Percentiles rank a stretch among this genome's conserved stretches.
Evolutionary conservation across 2,888 invertebrate species (phyloP).

Genomic region (Dromius quadrimaculatus): DNA sequence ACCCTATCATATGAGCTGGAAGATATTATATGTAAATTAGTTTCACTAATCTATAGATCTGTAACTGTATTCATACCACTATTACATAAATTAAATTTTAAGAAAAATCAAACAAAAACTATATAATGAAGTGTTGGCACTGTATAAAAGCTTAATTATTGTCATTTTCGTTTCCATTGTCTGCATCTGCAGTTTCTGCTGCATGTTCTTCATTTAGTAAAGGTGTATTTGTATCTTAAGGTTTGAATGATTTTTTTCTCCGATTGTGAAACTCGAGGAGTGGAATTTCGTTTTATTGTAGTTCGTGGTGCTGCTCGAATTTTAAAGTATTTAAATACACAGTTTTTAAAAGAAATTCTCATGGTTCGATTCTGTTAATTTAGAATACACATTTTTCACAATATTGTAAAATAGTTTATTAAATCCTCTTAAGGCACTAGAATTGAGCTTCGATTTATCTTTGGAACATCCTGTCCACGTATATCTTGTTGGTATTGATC

Average conservation of each 20-base stretch:
- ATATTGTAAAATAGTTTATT: slow-evolving; percentile 3
- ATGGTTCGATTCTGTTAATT: slow-evolving; percentile 7
- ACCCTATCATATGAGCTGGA: neutral
- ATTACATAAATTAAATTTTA: neutral
- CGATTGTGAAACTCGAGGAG: neutral
- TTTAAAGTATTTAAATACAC: neutral
- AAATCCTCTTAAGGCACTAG: slow-evolving; percentile 1
- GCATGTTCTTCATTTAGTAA: neutral
- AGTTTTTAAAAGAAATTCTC: slow-evolving; percentile 13
- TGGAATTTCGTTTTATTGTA: neutral
- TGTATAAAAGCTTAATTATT: no score
- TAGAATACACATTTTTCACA: neutral
- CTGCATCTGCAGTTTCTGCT: neutral
- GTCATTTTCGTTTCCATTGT: no score
- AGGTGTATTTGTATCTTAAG: neutral
- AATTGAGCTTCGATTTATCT: slow-evolving; percentile 10
- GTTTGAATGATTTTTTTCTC: neutral
- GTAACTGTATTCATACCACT: neutral
- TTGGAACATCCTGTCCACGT: slow-evolving; percentile 18
- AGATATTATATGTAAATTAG: neutral
- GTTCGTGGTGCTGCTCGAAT: slow-evolving; percentile 3
- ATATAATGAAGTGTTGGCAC: no score
- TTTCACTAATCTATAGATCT: neutral
- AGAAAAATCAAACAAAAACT: no score
- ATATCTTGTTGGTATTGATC: neutral